A percentile compares a stretch with the other conserved stretches of the same genome.
phyloP scores from a whole-genome alignment of 2,113 vertebrate species.

The Asarcornis scutulata region DNA sequence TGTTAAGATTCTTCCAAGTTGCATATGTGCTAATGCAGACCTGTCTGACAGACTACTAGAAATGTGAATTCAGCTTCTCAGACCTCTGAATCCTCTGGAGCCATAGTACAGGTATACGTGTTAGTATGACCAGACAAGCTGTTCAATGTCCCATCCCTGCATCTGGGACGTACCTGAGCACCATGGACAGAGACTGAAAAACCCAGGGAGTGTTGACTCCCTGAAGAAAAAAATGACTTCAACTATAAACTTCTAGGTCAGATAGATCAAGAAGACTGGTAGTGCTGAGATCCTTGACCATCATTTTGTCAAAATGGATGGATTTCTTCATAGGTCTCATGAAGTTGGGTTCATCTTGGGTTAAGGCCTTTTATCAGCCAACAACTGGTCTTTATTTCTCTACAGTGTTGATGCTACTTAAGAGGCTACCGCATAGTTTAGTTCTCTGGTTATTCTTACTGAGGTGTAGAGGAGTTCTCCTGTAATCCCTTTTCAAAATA shows the following conservation, averaged over 20 bases:
- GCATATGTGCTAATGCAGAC: background rate
- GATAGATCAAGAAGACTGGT: background rate
- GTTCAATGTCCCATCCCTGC: rapidly evolving
- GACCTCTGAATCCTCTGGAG: background rate
- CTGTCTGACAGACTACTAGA: background rate
- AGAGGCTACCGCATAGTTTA: background rate
- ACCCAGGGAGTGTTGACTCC: background rate
- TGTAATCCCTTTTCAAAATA: background rate
- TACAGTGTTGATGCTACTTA: background rate
- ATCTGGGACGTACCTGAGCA: background rate
- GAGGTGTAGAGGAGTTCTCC: background rate
- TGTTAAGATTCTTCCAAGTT: background rate
- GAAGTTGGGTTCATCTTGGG: background rate
- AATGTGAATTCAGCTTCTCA: background rate
- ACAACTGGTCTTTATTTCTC: background rate
- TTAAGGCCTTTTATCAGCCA: background rate
- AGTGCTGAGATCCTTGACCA: background rate
- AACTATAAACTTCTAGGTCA: background rate
- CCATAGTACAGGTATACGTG: background rate
- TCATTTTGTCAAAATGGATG: background rate
- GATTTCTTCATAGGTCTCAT: background rate
- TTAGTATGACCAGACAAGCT: background rate
- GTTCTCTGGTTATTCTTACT: background rate
- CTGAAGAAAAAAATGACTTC: background rate
- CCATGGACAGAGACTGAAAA: constrained; percentile 47